Evolutionary conservation across 1,140 invertebrate species (phyloP).

Genomic region (Pomacea maculata): DNA sequence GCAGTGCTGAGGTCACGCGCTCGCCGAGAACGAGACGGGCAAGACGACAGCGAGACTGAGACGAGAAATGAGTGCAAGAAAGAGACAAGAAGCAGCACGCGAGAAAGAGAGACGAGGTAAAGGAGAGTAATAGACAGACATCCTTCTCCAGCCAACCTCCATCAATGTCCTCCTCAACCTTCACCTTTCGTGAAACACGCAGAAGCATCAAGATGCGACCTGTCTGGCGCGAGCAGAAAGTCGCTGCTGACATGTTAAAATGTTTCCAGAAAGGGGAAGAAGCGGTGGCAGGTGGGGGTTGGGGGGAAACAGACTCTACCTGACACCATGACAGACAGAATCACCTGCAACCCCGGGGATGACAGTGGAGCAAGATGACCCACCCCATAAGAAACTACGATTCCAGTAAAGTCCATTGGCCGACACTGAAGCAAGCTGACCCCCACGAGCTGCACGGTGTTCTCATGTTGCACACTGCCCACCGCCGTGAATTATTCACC

Average conservation of each 20-base stretch:
- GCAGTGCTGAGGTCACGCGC: neutral
- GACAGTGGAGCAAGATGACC: too few species aligned
- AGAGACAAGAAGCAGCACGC: conserved; percentile 11
- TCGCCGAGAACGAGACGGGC: neutral
- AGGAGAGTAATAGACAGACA: neutral
- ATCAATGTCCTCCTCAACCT: neutral
- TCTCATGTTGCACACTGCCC: too few species aligned
- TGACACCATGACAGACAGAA: too few species aligned
- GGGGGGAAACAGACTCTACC: too few species aligned
- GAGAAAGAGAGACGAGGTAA: conserved; percentile 12
- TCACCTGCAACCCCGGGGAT: too few species aligned
- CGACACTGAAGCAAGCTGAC: too few species aligned
- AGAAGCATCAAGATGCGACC: neutral
- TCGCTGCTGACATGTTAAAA: neutral
- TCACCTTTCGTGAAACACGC: neutral
- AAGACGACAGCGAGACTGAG: conserved; percentile 25
- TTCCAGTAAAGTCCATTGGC: too few species aligned
- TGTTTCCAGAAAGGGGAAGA: too few species aligned
- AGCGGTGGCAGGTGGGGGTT: too few species aligned
- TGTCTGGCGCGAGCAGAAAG: neutral
- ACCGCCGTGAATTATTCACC: too few species aligned
- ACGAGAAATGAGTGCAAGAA: conserved; percentile 15
- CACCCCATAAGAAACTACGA: too few species aligned
- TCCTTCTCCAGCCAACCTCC: neutral
- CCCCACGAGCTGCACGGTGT: too few species aligned